Evolutionary conservation across 2,113 vertebrate species (phyloP), one percentile per base, ranked within the genome.

Genomic region (Apodemus speciosus): DNA sequence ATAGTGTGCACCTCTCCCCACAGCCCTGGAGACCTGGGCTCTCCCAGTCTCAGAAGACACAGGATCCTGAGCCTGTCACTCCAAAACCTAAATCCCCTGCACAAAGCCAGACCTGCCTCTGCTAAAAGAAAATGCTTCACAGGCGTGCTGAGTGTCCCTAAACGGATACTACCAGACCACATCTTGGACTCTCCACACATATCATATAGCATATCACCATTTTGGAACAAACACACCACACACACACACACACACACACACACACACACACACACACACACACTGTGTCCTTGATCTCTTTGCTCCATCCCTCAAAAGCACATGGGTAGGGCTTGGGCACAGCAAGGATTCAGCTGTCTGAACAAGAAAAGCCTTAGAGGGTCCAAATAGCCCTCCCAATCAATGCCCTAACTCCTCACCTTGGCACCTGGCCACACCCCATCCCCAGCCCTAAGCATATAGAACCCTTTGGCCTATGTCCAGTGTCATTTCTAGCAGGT

Each of bases 51-150:
- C 62, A 51, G 90, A 53, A 56, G 49, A 80, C 83, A 21, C 30
- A 27, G 35, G 92, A 93, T 91, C 68, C 79, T 51, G 60, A 94
- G 77, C 69, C 87, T 94, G 91, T 84, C 93, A 83, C 96, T 94
- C 76, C 76, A 49, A 85, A 76, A 87, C 25, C 92, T 32, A 91
- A 90, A 96, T 91, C 89, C 88, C n/a, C 87, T 76, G 85, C 60
- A 91, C 40, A 76, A 87, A 96, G 89, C 89, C 72, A 86, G 94
- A 38, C 92, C 62, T 81, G 95, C 73, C 94, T 91, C 75, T 46
- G 76, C 56, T 77, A 38, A 73, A 90, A 93, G 79, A 51, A 79
- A 83, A 58, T 21, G 18, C 23, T 8, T 43, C 46, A 32, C 6
- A 16, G 25, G 66, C 46, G 25, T 27, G 66, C 1, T 40, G 51